phyloP scores from a whole-genome alignment of 64 coral and sea anemone species.

The Porites australiensis region DNA sequence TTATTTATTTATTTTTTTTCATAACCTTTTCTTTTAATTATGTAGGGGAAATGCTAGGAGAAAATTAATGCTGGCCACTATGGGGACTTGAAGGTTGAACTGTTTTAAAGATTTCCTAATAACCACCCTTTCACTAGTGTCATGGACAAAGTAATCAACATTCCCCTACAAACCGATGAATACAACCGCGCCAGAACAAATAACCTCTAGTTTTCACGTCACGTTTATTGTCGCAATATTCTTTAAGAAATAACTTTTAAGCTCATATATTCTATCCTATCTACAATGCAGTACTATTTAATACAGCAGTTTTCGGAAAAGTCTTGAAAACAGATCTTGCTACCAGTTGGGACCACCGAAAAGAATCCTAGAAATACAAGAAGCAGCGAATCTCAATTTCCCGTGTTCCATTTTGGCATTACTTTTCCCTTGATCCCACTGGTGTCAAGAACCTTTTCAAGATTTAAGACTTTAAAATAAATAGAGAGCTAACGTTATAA shows the following conservation, averaged over 20 bases:
- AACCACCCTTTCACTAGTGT: too few species aligned
- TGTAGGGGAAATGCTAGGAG: too few species aligned
- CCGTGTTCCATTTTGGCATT: neutral
- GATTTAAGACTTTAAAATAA: neutral
- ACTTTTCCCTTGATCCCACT: neutral
- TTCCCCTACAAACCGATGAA: neutral
- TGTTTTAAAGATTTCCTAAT: too few species aligned
- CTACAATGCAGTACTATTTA: neutral
- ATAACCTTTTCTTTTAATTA: too few species aligned
- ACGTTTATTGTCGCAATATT: constrained; percentile 13
- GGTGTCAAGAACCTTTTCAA: neutral
- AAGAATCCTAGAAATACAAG: too few species aligned
- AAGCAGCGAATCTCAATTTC: neutral
- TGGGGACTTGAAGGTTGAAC: too few species aligned
- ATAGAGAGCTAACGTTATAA: constrained; percentile 8
- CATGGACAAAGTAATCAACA: too few species aligned
- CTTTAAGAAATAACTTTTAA: neutral
- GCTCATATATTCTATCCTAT: neutral
- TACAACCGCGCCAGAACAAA: neutral
- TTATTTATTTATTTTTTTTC: too few species aligned
- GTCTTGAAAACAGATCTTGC: neutral
- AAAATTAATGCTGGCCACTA: too few species aligned
- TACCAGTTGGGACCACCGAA: too few species aligned
- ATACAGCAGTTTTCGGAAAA: neutral
- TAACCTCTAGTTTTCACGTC: neutral